Conservation (phyloP, 2,113 vertebrate genomes). For the Nothobranchius furzeri region DNA sequence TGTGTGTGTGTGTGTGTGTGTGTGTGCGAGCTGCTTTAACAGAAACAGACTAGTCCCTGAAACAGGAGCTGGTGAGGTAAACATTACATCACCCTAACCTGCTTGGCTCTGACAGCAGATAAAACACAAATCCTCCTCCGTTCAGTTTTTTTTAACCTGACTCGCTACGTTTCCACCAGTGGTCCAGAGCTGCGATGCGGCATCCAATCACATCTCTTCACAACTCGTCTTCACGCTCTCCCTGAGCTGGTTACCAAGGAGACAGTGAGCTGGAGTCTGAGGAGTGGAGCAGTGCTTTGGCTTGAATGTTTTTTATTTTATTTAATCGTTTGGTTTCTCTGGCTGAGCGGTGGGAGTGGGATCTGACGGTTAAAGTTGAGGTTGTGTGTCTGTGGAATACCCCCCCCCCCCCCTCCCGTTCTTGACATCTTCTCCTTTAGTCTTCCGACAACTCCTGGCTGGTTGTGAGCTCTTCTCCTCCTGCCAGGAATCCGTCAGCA, state of each 20-base stretch:
- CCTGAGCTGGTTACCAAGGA: conserved; percentile 76
- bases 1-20: no score
- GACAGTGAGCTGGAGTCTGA: conserved; percentile 69
- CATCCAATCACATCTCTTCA: conserved; percentile 72
- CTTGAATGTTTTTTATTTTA: conserved; percentile 27
- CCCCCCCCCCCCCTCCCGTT: no score
- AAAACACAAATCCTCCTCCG: conserved; percentile 12
- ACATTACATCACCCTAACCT: conserved; percentile 34
- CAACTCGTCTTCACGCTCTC: conserved; percentile 68
- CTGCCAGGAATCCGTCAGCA: no score
- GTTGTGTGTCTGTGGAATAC: no score
- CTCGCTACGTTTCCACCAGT: conserved; percentile 54
- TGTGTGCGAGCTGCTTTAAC: no score
- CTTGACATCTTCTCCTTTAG: no score
- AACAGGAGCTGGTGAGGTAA: not conserved
- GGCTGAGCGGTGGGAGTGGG: conserved; percentile 9
- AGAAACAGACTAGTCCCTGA: no score
- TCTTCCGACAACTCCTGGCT: no score
- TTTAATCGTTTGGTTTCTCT: conserved; percentile 14
- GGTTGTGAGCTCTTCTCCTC: no score
- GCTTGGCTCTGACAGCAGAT: conserved; percentile 24
- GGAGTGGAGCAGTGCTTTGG: conserved; percentile 69
- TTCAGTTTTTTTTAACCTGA: conserved; percentile 54
- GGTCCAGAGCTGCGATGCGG: conserved; percentile 65
- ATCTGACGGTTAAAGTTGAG: conserved; percentile 6